Conservation (phyloP, 2,797 vertebrate species). For the Platyrinchus mystaceus region DNA sequence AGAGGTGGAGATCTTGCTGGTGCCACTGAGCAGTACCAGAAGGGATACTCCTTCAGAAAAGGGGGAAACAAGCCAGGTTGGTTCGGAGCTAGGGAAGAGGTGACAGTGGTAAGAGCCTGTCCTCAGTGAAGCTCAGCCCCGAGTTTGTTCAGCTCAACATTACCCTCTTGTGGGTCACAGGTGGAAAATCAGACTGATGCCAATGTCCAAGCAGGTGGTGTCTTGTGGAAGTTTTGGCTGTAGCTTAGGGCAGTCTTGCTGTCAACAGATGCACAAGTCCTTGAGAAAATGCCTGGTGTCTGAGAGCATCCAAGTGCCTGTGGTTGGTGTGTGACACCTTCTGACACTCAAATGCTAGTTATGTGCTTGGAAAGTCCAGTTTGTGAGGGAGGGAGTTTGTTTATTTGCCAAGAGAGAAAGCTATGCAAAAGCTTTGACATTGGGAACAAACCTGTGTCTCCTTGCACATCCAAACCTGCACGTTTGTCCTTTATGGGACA, state of each 20-base stretch:
- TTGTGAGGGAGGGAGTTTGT: not conserved
- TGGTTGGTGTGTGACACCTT: not conserved
- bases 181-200: slow-evolving; percentile 20
- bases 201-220: not conserved
- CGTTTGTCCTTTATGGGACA: not conserved
- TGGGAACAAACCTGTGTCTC: not conserved
- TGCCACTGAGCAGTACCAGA: not conserved
- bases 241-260: not conserved
- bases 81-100: not conserved
- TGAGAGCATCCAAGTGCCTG: not conserved
- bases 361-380: not conserved
- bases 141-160: slow-evolving; percentile 53
- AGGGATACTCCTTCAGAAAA: not conserved
- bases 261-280: not conserved
- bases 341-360: not conserved
- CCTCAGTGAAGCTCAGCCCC: not conserved
- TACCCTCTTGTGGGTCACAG: slow-evolving; percentile 63
- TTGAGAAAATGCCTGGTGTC: not conserved
- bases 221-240: not conserved
- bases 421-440: not conserved
- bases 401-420: not conserved
- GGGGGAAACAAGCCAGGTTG: rapidly evolving
- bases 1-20: not conserved
- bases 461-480: not conserved
- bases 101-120: not conserved